Base-by-base conservation (phyloP, 2,797 vertebrate species). In the Pipistrellus pipistrellus region DNA sequence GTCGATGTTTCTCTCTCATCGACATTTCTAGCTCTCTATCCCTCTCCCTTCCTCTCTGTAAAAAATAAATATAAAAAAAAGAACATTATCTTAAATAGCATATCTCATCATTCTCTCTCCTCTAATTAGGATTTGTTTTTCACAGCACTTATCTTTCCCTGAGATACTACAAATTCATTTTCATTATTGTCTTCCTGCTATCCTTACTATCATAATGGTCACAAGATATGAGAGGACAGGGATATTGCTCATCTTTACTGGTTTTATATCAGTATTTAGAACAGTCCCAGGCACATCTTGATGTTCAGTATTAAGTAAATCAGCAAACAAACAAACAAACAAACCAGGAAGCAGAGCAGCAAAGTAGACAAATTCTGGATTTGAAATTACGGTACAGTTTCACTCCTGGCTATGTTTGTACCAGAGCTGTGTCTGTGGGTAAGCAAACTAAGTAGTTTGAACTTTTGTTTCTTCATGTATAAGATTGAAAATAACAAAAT, bases 371-470 rank as follows among this genome's bases (percentile, higher is more conserved):
- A 71, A 44, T 15, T 71, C 10, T 82, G 4, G 57, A 71, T 53
- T 92, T 94, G 59, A 88, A 81, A 96, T 78, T 72, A 57, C 90
- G 76, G 53, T 68, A 76, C 11, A 93, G 30, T 71, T 82, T 95
- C 59, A 92, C 46, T 93, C 20, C 38, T 72, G 30, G 73, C 72
- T 96, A 18, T 88, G 59, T 93, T 88, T 82, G 18, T 81, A 46
- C 23, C 57, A 71, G 9, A 88, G 35, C 4, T 68, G 0, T 91
- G 35, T 81, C 35, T 32, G 9, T 51, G 15, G 20, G 38, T 38
- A 4, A 92, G n/a, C 8, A n/a, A 48, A 83, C 12, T 55, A 73
- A 82, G 38, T 32, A 48, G 81, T 95, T 57, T 92, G 57, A 91
- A 32, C 35, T 71, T 90, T 75, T 55, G 15, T 68, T 53, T 88